Conservation (phyloP, 2,113 vertebrate species). For the Lophius piscatorius region DNA sequence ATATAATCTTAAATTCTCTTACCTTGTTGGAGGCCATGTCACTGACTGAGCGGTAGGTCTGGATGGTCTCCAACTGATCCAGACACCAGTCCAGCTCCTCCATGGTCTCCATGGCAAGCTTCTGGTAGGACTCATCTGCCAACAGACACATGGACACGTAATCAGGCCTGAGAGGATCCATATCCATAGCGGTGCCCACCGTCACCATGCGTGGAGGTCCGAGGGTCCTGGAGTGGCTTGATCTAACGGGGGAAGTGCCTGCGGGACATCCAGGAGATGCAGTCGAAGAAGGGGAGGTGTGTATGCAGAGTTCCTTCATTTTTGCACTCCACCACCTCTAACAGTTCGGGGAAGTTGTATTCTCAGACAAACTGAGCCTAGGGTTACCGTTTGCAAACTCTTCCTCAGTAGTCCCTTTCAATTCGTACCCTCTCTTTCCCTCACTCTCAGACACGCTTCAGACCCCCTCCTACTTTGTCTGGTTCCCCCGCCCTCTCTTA, state of each 20-base stretch:
- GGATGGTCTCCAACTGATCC: constrained; percentile 79
- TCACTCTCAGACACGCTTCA: constrained; percentile 40
- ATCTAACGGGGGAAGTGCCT: constrained; percentile 40
- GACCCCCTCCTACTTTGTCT: constrained; percentile 54
- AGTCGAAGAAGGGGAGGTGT: constrained; percentile 60
- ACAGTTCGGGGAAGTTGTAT: constrained; percentile 42
- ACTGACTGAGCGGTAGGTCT: constrained; percentile 78
- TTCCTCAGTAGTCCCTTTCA: constrained; percentile 52
- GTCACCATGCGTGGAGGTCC: constrained; percentile 44
- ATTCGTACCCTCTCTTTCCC: constrained; percentile 40
- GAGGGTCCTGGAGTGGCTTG: constrained; percentile 56
- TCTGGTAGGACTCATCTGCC: constrained; percentile 80
- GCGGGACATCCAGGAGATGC: constrained; percentile 49
- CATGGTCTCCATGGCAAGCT: constrained; percentile 78
- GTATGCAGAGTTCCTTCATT: constrained; percentile 73
- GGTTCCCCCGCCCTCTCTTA: constrained; percentile 33
- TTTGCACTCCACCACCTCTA: constrained; percentile 31
- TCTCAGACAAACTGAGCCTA: constrained; percentile 48
- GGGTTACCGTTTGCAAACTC: constrained; percentile 42
- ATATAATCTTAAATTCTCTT: constrained; percentile 15
- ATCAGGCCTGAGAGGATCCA: constrained; percentile 67
- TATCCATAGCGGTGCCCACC: constrained; percentile 41
- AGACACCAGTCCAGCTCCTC: constrained; percentile 80
- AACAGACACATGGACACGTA: constrained; percentile 78
- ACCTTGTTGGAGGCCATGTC: constrained; percentile 80